These are phyloP conservation scores for Pristionchus exspectatus DNA, from an alignment of 2,888 invertebrate species.

Conservation along the genomic window DNA sequence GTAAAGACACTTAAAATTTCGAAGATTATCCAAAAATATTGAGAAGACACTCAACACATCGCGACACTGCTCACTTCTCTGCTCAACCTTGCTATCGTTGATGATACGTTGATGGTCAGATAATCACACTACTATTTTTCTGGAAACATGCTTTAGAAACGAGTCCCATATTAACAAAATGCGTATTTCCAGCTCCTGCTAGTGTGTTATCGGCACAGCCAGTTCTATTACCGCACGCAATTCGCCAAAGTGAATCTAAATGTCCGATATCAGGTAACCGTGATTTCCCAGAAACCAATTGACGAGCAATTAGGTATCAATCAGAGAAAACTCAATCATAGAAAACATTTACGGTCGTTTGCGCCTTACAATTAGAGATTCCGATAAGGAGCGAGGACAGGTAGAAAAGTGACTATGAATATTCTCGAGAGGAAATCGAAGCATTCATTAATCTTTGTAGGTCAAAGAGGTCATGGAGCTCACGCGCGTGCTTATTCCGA, in stretches of 20 bases:
- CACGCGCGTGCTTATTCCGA: conserved; percentile 10
- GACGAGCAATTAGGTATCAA: background rate
- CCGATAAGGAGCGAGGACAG: no score
- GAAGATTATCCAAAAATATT: background rate
- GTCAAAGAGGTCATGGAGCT: conserved; percentile 36
- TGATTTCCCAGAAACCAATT: background rate
- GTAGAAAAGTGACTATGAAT: no score
- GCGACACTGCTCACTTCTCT: background rate
- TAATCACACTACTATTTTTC: background rate
- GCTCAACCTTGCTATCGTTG: background rate
- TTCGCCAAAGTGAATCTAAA: conserved; percentile 5
- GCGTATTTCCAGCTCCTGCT: background rate
- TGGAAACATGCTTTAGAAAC: no score
- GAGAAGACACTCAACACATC: background rate
- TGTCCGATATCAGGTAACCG: background rate
- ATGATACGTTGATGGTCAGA: background rate
- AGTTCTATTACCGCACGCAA: background rate
- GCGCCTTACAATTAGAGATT: no score
- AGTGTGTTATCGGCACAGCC: background rate
- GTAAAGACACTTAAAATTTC: background rate
- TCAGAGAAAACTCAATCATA: no score
- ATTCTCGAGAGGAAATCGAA: background rate
- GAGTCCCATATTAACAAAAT: no score
- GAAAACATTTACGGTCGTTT: no score
- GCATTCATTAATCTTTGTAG: background rate